These are phyloP conservation scores for Ormyrus nitidulus DNA, from an alignment of 2,888 invertebrate species.

Conservation along the genomic window DNA sequence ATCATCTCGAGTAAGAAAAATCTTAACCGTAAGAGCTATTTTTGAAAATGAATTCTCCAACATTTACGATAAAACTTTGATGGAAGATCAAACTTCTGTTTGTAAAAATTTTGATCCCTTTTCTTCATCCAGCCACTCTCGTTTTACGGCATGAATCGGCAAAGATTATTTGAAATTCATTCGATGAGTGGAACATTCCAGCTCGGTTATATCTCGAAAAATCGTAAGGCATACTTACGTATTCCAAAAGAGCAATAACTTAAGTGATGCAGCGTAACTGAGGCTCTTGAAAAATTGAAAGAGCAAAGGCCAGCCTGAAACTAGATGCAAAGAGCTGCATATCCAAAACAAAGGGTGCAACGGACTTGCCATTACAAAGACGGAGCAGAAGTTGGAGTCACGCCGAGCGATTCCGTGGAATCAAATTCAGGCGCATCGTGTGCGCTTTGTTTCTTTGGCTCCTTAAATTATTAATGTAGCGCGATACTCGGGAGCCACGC, in stretches of 20 bases:
- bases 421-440: constrained; percentile 20
- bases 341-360: not conserved
- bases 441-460: constrained; percentile 59
- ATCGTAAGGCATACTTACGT: too few relatives aligned
- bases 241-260: too few relatives aligned
- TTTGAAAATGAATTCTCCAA: not conserved
- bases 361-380: not conserved
- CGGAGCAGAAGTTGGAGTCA: constrained; percentile 10
- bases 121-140: too few relatives aligned
- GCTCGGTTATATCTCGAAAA: too few relatives aligned
- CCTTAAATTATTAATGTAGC: constrained; percentile 63
- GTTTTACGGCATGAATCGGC: too few relatives aligned
- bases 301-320: not conserved
- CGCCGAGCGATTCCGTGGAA: constrained; percentile 3
- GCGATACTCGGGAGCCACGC: constrained; percentile 50
- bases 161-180: too few relatives aligned
- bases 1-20: not conserved
- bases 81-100: not conserved
- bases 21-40: not conserved
- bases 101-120: not conserved
- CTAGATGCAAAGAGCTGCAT: not conserved
- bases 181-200: too few relatives aligned
- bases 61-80: constrained; percentile 12
- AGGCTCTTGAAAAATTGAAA: too few relatives aligned
- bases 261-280: too few relatives aligned